These are phyloP conservation scores for Tympanoctomys barrerae DNA, from an alignment of 2,797 vertebrate genomes.

Conservation along the genomic window DNA sequence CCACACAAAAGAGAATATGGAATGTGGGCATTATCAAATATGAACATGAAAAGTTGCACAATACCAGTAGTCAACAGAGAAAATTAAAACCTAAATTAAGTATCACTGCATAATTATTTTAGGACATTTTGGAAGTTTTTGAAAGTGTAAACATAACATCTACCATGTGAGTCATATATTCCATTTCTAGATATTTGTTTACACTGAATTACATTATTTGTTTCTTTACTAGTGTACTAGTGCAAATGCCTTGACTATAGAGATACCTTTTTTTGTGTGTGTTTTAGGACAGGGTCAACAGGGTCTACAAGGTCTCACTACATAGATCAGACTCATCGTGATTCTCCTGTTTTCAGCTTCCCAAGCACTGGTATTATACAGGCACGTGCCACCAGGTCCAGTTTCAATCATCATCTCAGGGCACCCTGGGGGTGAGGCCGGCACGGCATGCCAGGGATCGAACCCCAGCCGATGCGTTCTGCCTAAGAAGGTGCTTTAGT, in stretches of 20 bases:
- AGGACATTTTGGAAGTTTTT: slow-evolving; percentile 1
- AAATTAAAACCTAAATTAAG: slow-evolving; percentile 14
- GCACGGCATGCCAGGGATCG: too few relatives aligned
- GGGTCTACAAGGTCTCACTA: too few relatives aligned
- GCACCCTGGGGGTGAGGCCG: too few relatives aligned
- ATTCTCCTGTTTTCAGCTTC: too few relatives aligned
- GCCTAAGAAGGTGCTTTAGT: too few relatives aligned
- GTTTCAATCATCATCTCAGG: too few relatives aligned
- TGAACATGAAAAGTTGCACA: background rate
- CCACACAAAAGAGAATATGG: background rate
- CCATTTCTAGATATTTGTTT: background rate
- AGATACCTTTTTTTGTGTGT: background rate
- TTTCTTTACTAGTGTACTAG: slow-evolving; percentile 2
- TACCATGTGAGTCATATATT: background rate
- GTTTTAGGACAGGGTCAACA: too few relatives aligned
- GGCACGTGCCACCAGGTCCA: too few relatives aligned
- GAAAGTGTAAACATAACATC: background rate
- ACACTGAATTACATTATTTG: slow-evolving; percentile 30
- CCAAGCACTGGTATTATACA: too few relatives aligned
- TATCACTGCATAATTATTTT: background rate
- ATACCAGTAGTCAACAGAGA: background rate
- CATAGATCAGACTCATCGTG: too few relatives aligned
- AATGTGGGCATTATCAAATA: background rate
- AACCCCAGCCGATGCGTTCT: too few relatives aligned
- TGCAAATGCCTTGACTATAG: background rate